These are phyloP conservation scores for Pituophis catenifer DNA, from an alignment of 2,113 vertebrate genomes.

Conservation along the genomic window DNA sequence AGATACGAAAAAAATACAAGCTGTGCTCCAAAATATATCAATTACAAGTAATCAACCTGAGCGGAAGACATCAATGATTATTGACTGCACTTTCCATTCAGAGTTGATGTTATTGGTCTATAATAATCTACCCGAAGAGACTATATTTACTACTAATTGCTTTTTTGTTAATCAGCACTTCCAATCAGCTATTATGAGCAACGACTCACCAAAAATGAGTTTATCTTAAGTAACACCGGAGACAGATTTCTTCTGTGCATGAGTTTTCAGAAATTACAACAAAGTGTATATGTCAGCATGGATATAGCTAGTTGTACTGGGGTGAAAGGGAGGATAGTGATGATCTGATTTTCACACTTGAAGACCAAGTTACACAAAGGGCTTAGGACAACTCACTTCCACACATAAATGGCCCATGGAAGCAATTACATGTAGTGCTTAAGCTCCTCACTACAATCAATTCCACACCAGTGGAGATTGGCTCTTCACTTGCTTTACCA, in stretches of 20 bases:
- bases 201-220: constrained; percentile 40
- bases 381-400: neutral
- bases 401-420: neutral
- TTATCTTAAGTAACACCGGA: constrained; percentile 52
- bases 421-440: neutral
- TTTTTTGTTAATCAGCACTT: constrained; percentile 47
- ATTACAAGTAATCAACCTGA: constrained; percentile 32
- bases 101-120: constrained; percentile 60
- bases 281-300: neutral
- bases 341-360: neutral
- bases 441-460: neutral
- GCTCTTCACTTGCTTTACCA: neutral
- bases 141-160: constrained; percentile 48
- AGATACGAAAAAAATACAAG: constrained; percentile 44
- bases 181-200: constrained; percentile 33
- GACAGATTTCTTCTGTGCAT: constrained; percentile 49
- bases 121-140: constrained; percentile 48
- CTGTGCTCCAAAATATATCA: constrained; percentile 19
- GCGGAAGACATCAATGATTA: constrained; percentile 40
- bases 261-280: constrained; percentile 16
- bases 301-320: neutral
- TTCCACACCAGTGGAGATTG: neutral
- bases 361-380: neutral
- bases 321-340: neutral
- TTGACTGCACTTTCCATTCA: constrained; percentile 34